Conservation (phyloP, 2,113 vertebrate genomes). For the Catagonus wagneri region DNA sequence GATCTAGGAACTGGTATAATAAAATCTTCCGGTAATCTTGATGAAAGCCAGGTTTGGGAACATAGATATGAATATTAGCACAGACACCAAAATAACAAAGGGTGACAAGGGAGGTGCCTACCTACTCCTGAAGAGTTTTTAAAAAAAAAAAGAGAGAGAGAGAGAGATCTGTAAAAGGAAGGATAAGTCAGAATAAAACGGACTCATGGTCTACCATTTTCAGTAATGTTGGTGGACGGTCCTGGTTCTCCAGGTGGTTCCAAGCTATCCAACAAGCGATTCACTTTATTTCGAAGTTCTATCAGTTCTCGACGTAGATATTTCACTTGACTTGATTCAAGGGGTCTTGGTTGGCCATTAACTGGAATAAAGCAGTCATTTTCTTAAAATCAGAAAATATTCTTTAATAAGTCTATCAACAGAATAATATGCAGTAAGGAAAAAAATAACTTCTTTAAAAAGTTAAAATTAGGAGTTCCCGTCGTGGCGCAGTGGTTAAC, state of each 20-base stretch:
- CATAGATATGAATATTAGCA: neutral
- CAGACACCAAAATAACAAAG: neutral
- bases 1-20: neutral
- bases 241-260: conserved; percentile 96
- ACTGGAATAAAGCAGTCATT: conserved; percentile 88
- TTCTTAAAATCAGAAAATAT: conserved; percentile 43
- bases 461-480: too few relatives aligned
- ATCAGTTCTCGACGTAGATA: conserved; percentile 97
- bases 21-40: neutral
- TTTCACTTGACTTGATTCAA: conserved; percentile 99
- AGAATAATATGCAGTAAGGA: conserved; percentile 11
- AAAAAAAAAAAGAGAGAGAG: neutral
- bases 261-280: conserved; percentile 96
- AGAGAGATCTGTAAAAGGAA: neutral
- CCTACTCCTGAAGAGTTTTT: neutral
- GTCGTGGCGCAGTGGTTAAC: too few relatives aligned
- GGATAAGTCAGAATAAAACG: neutral
- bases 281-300: conserved; percentile 99
- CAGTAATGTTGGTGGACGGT: conserved; percentile 89
- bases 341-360: conserved; percentile 97
- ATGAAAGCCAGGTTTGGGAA: neutral
- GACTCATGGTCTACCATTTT: conserved; percentile 89
- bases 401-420: neutral
- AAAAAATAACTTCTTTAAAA: conserved; percentile 52
- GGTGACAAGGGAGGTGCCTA: neutral